phyloP scores from a whole-genome alignment of 2,113 vertebrate species.

The Oophaga pumilio region DNA sequence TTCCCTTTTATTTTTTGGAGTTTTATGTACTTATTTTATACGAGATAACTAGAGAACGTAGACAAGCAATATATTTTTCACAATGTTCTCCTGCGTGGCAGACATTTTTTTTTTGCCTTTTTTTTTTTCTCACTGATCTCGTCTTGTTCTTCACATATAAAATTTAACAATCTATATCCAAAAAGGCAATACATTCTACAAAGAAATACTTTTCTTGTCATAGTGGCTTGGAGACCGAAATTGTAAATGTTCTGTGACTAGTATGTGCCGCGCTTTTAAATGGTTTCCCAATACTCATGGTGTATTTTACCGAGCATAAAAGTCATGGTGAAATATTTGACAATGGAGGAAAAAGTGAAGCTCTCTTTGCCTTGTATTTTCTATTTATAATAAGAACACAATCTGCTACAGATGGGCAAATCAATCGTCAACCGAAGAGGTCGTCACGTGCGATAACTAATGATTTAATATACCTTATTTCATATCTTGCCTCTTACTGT shows the following conservation, averaged over 20 bases:
- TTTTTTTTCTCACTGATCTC: constrained; percentile 33
- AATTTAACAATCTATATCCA: constrained; percentile 56
- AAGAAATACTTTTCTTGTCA: constrained; percentile 57
- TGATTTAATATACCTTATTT: not conserved
- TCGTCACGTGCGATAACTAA: not conserved
- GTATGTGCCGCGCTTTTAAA: constrained; percentile 40
- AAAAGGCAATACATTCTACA: constrained; percentile 54
- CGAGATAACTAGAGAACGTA: constrained; percentile 32
- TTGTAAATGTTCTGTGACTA: constrained; percentile 54
- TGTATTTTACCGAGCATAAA: constrained; percentile 37
- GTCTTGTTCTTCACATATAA: constrained; percentile 47
- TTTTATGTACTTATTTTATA: constrained; percentile 49
- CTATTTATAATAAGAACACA: not conserved
- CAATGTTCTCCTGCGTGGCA: not conserved
- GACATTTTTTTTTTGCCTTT: not conserved
- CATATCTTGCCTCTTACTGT: not conserved
- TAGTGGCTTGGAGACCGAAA: constrained; percentile 42
- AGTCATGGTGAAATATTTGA: constrained; percentile 34
- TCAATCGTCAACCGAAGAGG: not conserved
- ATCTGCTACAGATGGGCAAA: not conserved
- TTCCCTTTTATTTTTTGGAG: constrained; percentile 17
- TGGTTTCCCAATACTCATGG: constrained; percentile 26
- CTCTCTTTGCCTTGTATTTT: not conserved
- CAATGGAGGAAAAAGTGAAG: constrained; percentile 27
- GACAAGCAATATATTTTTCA: constrained; percentile 48